Conservation (phyloP, 2,797 vertebrate genomes). For the Scolopax rusticola region DNA sequence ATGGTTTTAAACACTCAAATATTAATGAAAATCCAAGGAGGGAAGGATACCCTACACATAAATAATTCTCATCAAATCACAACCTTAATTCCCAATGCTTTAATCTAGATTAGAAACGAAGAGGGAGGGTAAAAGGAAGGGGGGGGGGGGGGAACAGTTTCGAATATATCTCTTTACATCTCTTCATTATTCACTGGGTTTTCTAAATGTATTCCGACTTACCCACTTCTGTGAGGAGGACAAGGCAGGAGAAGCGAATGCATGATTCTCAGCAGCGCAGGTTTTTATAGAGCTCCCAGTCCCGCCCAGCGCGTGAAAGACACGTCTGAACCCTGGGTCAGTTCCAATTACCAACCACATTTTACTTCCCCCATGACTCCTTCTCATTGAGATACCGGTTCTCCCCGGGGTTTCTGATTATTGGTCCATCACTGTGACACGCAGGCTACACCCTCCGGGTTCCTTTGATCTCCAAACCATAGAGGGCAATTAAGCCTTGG, state of each 20-base stretch:
- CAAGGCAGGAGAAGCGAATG: neutral
- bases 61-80: neutral
- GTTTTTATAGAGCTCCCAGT: constrained; percentile 29
- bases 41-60: neutral
- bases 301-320: neutral
- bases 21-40: neutral
- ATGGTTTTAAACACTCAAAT: neutral
- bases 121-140: accelerated
- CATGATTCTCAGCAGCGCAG: accelerated
- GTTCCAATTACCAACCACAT: neutral
- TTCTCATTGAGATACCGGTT: neutral
- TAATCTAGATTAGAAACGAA: neutral
- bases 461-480: constrained; percentile 23
- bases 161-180: neutral
- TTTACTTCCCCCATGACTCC: neutral
- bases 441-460: neutral
- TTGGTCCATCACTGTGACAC: neutral
- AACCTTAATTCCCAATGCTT: neutral
- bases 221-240: neutral
- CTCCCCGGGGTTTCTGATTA: neutral
- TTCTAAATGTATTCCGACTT: neutral
- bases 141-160: accelerated
- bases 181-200: neutral
- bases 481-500: neutral
- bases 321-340: accelerated